Base-by-base conservation (phyloP, 2,113 vertebrate species). In the Siphamia tubifer region DNA sequence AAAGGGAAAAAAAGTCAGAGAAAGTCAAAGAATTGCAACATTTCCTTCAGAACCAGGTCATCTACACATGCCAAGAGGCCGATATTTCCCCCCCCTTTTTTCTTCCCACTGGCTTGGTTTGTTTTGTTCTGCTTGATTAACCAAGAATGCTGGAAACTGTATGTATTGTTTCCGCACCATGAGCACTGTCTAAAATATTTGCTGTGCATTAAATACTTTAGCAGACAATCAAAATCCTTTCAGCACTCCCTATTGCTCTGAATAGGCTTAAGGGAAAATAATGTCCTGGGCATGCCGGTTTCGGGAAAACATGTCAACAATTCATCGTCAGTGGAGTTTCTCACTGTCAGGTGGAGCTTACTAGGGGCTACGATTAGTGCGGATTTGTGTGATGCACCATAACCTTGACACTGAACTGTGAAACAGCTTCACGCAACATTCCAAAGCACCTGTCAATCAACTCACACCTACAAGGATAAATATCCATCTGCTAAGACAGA, bases 151-250 rank as follows among this genome's bases (percentile, higher is more conserved):
- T 77, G 77, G 58, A 82, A 88, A 90, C 77, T 83, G 68, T 72
- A 58, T 87, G 79, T 87, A 86, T 89, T 90, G 83, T 91, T 92
- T 92, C 89, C 68, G 86, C 87, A 56, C 87, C 87, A 73, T 85
- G 85, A 88, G 85, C 90, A 70, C 83, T 82, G 81, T 87, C 88
- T 81, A 83, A 91, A 91, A 92, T 90, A 90, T 92, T 91, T 91
- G 84, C 89, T 84, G 74, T 85, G 84, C 83, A 87, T 89, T 89
- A 91, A 92, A 92, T 87, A 91, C 84, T 87, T 91, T 85, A 60
- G 39, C 87, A 91, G 85, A 85, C 85, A 89, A 89, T 92, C 87
- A 82, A 83, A 87, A 88, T 88, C 83, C 85, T 90, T 90, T 92
- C 90, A 90, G 82, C 87, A 60, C 84, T 68, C 69, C 79, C 57